Evolutionary conservation across 2,888 invertebrate species (phyloP).

Genomic region (Drosophila robusta): DNA sequence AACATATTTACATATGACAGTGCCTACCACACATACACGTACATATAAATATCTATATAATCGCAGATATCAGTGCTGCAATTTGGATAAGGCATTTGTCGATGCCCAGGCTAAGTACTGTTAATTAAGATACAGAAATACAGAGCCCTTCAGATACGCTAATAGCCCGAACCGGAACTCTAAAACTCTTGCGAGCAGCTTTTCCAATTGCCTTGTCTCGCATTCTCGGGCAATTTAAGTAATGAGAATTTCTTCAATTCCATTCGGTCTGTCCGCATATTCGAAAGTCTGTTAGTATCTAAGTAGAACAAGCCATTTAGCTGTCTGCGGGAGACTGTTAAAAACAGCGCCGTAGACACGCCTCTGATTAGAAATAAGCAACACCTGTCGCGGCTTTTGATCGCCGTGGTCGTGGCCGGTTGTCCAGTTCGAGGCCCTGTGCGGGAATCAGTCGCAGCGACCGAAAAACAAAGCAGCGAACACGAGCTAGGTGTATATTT

Average conservation of each 20-base stretch:
- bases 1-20: conserved; percentile 47
- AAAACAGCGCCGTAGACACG: conserved; percentile 59
- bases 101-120: not conserved
- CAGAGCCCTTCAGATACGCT: not conserved
- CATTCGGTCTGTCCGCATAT: conserved; percentile 27
- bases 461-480: conserved; percentile 29
- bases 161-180: not conserved
- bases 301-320: conserved; percentile 74
- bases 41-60: conserved; percentile 12
- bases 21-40: not conserved
- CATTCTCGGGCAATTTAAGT: conserved; percentile 37
- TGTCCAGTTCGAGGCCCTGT: conserved; percentile 31
- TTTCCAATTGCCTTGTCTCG: conserved; percentile 6
- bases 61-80: conserved; percentile 14
- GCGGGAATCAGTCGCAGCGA: conserved; percentile 24
- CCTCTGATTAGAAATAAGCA: conserved; percentile 73
- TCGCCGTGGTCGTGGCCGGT: conserved; percentile 46
- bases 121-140: conserved; percentile 19
- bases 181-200: not conserved
- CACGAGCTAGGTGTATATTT: conserved; percentile 72
- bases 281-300: conserved; percentile 54
- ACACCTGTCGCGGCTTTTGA: conserved; percentile 74
- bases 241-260: conserved; percentile 40
- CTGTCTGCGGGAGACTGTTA: conserved; percentile 68
- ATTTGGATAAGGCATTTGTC: not conserved